Percentiles rank a stretch among this genome's conserved stretches.
These are phyloP conservation scores for Azorinus chamasolen DNA, from an alignment of 2,888 invertebrate species.

Conservation along the genomic window DNA sequence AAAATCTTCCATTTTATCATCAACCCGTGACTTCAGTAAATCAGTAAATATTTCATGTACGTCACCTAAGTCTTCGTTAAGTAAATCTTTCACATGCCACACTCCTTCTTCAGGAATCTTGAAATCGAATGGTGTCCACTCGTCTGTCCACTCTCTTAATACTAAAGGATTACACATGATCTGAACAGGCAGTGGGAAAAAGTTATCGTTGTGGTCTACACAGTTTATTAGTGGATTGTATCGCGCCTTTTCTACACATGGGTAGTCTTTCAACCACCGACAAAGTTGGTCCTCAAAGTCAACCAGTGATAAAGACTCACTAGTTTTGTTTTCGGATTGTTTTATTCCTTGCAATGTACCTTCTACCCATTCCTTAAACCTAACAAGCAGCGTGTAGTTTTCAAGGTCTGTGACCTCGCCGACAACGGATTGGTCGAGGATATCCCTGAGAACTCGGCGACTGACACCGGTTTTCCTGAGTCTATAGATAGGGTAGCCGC, in stretches of 20 bases:
- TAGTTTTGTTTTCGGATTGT: no score
- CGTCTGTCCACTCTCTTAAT: constrained; percentile 64
- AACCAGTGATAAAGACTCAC: background rate
- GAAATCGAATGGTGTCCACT: constrained; percentile 66
- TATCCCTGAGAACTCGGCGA: no score
- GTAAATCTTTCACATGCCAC: constrained; percentile 20
- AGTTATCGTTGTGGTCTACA: constrained; percentile 60
- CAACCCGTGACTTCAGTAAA: constrained; percentile 3
- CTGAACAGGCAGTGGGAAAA: constrained; percentile 62
- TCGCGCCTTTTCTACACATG: constrained; percentile 19
- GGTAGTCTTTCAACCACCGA: constrained; percentile 63
- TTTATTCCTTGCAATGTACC: no score
- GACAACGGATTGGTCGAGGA: no score
- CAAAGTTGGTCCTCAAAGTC: constrained; percentile 62
- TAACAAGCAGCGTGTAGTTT: no score
- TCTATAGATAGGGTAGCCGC: no score
- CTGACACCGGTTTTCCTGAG: no score
- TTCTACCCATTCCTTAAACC: no score
- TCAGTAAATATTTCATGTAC: constrained; percentile 34
- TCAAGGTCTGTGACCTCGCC: no score
- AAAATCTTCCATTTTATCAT: constrained; percentile 40
- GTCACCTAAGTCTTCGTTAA: constrained; percentile 17
- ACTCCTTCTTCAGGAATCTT: constrained; percentile 62
- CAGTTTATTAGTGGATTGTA: background rate
- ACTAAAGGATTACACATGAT: constrained; percentile 35